Conservation (phyloP, 2,797 vertebrate species). For the Acanthurus leucopareius region DNA sequence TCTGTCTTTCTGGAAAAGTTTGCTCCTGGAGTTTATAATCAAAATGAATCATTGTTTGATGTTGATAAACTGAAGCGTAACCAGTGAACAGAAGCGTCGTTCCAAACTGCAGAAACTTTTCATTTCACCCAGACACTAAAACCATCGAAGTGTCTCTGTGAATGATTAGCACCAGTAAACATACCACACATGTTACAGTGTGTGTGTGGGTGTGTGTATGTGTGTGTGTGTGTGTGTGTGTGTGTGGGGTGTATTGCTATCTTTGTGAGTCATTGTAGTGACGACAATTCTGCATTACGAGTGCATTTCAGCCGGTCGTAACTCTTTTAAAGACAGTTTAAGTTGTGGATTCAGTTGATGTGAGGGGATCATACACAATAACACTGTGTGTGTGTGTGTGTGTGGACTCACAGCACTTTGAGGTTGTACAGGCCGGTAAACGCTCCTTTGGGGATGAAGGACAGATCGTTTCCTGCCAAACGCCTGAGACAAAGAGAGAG, state of each 20-base stretch:
- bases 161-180: slow-evolving; percentile 60
- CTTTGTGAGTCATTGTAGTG: neutral
- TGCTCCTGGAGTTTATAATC: too few relatives aligned
- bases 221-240: slow-evolving; percentile 11
- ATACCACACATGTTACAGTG: slow-evolving; percentile 35
- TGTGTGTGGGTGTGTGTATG: slow-evolving; percentile 7
- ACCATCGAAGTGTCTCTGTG: slow-evolving; percentile 42
- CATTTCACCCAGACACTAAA: slow-evolving; percentile 23
- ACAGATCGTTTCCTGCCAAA: slow-evolving; percentile 73
- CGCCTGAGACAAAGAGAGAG: slow-evolving; percentile 42
- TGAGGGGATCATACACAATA: neutral
- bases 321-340: neutral
- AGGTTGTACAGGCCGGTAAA: slow-evolving; percentile 75
- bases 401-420: slow-evolving; percentile 72
- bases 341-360: neutral
- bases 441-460: slow-evolving; percentile 67
- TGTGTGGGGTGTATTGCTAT: neutral
- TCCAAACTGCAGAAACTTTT: slow-evolving; percentile 12
- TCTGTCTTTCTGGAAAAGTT: too few relatives aligned
- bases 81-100: slow-evolving; percentile 19
- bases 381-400: neutral
- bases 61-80: slow-evolving; percentile 3
- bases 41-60: neutral
- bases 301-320: neutral
- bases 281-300: neutral